Evolutionary conservation across 23 tunicate species (phyloP).

Genomic region (Styela clava): DNA sequence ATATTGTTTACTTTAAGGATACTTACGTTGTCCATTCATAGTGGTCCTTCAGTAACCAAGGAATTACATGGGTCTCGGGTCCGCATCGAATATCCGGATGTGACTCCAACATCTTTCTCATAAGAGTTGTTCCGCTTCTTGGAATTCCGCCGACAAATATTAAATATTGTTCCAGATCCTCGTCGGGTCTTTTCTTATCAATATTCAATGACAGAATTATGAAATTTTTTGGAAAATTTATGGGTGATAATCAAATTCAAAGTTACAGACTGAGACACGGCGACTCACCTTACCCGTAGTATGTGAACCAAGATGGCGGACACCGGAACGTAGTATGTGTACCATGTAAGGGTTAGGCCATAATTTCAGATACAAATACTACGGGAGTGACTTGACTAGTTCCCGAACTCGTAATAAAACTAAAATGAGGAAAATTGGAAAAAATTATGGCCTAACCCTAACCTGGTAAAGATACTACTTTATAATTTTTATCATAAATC

Average conservation of each 20-base stretch:
- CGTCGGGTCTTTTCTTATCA: not conserved
- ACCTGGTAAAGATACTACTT: no score
- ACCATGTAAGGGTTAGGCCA: no score
- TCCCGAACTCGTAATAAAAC: no score
- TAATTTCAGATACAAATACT: no score
- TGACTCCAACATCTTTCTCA: slow-evolving; percentile 38
- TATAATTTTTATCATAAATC: no score
- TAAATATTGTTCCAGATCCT: not conserved
- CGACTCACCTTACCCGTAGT: no score
- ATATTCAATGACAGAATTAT: not conserved
- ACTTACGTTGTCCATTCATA: slow-evolving; percentile 1
- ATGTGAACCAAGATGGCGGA: no score
- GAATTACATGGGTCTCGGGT: slow-evolving; percentile 35
- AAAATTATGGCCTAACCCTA: no score
- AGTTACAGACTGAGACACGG: not conserved
- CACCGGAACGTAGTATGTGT: no score
- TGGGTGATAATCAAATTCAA: not conserved
- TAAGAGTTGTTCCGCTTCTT: slow-evolving; percentile 42
- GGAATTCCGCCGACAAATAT: slow-evolving; percentile 45
- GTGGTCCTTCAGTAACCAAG: not conserved
- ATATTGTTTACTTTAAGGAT: no score
- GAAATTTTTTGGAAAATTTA: not conserved
- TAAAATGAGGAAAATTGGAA: no score
- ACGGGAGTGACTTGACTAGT: no score
- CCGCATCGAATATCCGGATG: slow-evolving; percentile 43